Evolutionary conservation across 2,888 invertebrate genomes (phyloP), one percentile per base, ranked within the genome.

Genomic region (Hirtodrosophila duncani): DNA sequence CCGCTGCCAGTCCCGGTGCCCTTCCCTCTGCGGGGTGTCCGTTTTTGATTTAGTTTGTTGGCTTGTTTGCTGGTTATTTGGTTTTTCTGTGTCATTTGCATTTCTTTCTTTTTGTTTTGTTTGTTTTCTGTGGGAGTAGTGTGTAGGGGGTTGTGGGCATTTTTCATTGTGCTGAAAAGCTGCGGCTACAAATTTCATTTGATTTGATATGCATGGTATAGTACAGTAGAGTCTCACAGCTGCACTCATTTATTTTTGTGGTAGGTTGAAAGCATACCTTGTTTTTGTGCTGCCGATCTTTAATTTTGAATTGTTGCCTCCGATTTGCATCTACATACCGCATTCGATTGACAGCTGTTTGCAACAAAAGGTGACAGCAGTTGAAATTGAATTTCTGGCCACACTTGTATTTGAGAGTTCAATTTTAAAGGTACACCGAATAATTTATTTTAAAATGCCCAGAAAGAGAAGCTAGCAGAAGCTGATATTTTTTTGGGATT

Each of bases 1-100:
- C 3, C 31, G 2, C 6, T 6, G n/a, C 13, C 3, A 17, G 21
- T 16, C 9, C 24, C 26, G 36, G 36, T 56, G 37, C 27, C 39
- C 18, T 13, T 16, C n/a, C 14, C 31, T 23, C 23, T 48, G 39
- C 38, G 14, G 48, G 21, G 17, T 67, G 51, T 65, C 58, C 68
- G 67, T 70, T 67, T 77, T 68, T 56, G 65, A 64, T 64, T 77
- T 62, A 64, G 69, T 66, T 67, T 45, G 50, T 56, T 78, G 49
- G 50, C 51, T 58, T 79, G 55, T 57, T 60, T 51, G 45, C 66
- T 51, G 62, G 69, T 46, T 62, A 62, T 53, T 53, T 43, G 42
- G 34, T 42, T 29, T 46, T 41, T 26, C 16, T 21, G 52, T 23
- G 29, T 56, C 10, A 43, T 21, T 53, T 52, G 42, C 55, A 31